Conservation (phyloP, 2,113 vertebrate genomes). For the Chloropsis hardwickii region DNA sequence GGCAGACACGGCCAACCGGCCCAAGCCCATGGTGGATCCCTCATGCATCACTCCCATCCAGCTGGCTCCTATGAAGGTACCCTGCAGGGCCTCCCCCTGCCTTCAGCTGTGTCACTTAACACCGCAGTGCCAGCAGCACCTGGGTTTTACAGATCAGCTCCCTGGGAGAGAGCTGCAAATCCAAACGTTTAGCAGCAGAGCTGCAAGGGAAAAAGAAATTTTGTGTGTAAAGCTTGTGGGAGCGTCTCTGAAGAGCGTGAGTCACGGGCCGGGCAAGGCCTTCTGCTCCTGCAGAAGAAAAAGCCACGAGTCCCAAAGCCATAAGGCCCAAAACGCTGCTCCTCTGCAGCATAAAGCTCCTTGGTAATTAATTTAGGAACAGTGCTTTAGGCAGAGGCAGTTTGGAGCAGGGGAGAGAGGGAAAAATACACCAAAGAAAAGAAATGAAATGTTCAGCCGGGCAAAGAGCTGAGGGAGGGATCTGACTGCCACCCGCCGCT, state of each 20-base stretch:
- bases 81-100: too few relatives aligned
- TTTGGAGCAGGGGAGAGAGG: not conserved
- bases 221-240: not conserved
- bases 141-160: rapidly evolving
- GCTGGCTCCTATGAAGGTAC: slow-evolving; percentile 98
- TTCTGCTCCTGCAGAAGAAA: not conserved
- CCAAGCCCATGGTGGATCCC: slow-evolving; percentile 98
- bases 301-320: not conserved
- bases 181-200: not conserved
- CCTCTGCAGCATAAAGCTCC: not conserved
- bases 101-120: too few relatives aligned
- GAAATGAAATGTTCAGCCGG: not conserved
- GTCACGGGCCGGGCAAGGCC: not conserved
- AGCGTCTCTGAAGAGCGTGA: not conserved
- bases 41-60: slow-evolving; percentile 98
- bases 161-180: not conserved
- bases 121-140: not conserved
- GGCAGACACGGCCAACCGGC: slow-evolving; percentile 93
- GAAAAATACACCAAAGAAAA: not conserved
- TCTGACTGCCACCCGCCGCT: not conserved
- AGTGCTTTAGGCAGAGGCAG: slow-evolving; percentile 22
- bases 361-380: not conserved
- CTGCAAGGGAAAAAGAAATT: not conserved
- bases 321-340: not conserved
- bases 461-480: not conserved